Evolutionary conservation across 2,113 vertebrate genomes (phyloP).

Genomic region (Cettia cetti): DNA sequence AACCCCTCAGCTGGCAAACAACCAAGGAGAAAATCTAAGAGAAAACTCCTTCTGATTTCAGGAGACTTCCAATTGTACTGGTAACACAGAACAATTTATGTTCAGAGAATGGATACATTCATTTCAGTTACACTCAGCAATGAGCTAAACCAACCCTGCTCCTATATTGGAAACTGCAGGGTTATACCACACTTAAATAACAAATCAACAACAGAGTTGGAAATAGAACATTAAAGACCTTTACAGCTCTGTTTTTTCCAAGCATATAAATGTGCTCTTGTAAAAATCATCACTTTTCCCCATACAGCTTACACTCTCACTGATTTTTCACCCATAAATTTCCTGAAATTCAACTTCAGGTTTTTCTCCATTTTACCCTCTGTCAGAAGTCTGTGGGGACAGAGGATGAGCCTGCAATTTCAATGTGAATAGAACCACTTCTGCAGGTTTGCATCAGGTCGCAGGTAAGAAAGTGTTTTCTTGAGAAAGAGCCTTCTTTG

Average conservation of each 20-base stretch:
- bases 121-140: neutral
- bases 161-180: neutral
- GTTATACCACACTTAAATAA: neutral
- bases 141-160: neutral
- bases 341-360: neutral
- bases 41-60: neutral
- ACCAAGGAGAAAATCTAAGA: neutral
- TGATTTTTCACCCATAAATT: neutral
- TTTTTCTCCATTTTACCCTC: neutral
- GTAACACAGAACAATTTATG: neutral
- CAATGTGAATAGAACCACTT: neutral
- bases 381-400: neutral
- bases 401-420: neutral
- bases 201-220: neutral
- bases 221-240: neutral
- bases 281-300: neutral
- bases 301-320: neutral
- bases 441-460: neutral
- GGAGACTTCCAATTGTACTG: neutral
- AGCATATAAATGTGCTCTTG: neutral
- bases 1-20: slow-evolving; percentile 11
- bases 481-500: neutral
- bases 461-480: neutral
- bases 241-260: neutral
- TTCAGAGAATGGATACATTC: neutral